Evolutionary conservation across 2,113 vertebrate species (phyloP).

Genomic region (Felis chaus): DNA sequence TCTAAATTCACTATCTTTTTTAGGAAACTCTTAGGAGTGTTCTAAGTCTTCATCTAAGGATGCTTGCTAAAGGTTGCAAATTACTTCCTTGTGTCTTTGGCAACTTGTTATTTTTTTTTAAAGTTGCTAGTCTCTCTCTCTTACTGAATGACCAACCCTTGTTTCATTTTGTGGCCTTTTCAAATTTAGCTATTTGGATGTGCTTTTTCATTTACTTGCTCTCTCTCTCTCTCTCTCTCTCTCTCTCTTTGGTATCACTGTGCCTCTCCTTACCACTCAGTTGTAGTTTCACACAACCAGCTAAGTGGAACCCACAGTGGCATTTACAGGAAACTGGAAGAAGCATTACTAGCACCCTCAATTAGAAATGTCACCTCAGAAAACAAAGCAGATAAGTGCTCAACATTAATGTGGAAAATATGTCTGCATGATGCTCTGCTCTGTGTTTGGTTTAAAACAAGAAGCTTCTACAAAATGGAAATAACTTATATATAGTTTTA

Average conservation of each 20-base stretch:
- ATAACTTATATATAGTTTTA: background rate
- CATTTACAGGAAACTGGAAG: constrained; percentile 77
- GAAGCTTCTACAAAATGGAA: background rate
- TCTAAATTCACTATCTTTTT: background rate
- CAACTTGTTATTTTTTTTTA: background rate
- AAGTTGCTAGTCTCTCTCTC: background rate
- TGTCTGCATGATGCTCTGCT: background rate
- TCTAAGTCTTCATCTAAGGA: background rate
- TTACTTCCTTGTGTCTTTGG: background rate
- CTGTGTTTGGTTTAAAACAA: background rate
- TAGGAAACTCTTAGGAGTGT: background rate
- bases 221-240: constrained; percentile 58
- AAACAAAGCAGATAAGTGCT: background rate
- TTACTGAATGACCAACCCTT: background rate
- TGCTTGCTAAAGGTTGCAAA: background rate
- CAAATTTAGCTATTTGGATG: background rate
- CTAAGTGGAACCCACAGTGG: background rate
- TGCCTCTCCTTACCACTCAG: background rate
- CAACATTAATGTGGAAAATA: background rate
- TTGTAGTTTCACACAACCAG: constrained; percentile 44
- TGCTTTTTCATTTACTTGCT: background rate
- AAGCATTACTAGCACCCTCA: constrained; percentile 47
- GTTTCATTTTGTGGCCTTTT: background rate
- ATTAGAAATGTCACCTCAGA: constrained; percentile 13
- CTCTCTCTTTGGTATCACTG: constrained; percentile 56